These are phyloP conservation scores for Gopherus evgoodei DNA, from an alignment of 2,113 vertebrate genomes.

Conservation along the genomic window DNA sequence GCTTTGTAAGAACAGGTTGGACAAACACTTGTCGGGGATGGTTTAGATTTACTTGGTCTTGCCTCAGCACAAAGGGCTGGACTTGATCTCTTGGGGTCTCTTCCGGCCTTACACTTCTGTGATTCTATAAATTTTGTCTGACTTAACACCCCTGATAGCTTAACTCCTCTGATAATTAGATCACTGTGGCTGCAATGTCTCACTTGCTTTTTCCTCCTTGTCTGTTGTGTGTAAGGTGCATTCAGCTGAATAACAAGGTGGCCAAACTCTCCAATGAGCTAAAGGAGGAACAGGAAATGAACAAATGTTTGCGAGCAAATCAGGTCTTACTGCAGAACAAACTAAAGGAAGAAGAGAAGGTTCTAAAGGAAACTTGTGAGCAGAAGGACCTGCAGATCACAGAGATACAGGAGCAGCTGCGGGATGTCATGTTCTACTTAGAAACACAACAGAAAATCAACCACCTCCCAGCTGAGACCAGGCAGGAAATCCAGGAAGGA, in stretches of 20 bases:
- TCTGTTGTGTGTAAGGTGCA: slow-evolving; percentile 80
- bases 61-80: background rate
- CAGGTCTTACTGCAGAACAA: slow-evolving; percentile 90
- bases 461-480: slow-evolving; percentile 88
- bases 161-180: background rate
- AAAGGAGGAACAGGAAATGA: slow-evolving; percentile 98
- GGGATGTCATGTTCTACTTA: slow-evolving; percentile 98
- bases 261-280: slow-evolving; percentile 90
- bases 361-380: slow-evolving; percentile 84
- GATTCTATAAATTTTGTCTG: background rate
- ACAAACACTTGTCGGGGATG: background rate
- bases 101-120: background rate
- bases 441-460: slow-evolving; percentile 95
- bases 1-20: background rate
- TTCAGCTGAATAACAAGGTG: slow-evolving; percentile 88
- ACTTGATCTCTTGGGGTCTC: background rate
- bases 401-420: slow-evolving; percentile 94
- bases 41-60: background rate
- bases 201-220: background rate
- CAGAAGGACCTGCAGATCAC: slow-evolving; percentile 89
- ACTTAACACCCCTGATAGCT: background rate
- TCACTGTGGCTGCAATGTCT: background rate
- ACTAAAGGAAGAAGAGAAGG: slow-evolving; percentile 90
- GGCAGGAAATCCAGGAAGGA: slow-evolving; percentile 96
- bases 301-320: slow-evolving; percentile 93